phyloP scores from a whole-genome alignment of 2,888 invertebrate genomes.

The Cerastoderma edule region DNA sequence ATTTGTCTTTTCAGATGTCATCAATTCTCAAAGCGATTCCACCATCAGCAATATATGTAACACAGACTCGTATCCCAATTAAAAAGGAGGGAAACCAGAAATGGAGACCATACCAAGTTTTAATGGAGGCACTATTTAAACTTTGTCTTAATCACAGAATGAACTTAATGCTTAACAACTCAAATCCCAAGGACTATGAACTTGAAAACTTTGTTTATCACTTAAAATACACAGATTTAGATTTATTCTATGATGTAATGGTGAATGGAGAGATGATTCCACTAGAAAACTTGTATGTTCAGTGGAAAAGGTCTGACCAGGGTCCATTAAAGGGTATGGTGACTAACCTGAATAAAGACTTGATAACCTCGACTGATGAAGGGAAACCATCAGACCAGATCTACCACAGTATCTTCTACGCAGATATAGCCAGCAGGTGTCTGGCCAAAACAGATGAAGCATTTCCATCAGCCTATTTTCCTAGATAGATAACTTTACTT shows the following conservation, averaged over 20 bases:
- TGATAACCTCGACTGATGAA: too few species aligned
- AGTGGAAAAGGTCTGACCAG: not conserved
- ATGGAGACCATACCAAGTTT: not conserved
- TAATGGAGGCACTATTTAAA: conserved; percentile 15
- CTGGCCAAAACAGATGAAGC: conserved; percentile 5
- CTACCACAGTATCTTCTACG: conserved; percentile 16
- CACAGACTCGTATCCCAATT: not conserved
- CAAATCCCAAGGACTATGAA: not conserved
- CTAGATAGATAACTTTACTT: too few species aligned
- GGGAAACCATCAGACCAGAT: too few species aligned
- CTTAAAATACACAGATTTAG: not conserved
- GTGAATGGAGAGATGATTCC: not conserved
- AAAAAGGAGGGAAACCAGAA: not conserved
- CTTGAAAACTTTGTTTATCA: conserved; percentile 14
- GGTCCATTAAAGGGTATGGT: not conserved
- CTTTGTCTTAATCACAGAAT: conserved; percentile 5
- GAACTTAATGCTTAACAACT: not conserved
- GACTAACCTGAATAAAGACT: too few species aligned
- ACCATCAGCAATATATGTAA: not conserved
- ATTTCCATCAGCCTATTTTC: conserved; percentile 37
- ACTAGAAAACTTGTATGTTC: not conserved
- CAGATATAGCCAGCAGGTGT: conserved; percentile 20
- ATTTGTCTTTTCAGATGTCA: conserved; percentile 20
- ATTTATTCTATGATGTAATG: not conserved
- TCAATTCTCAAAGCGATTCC: not conserved